phyloP scores from a whole-genome alignment of 2,113 vertebrate genomes.

The Lepus americanus region DNA sequence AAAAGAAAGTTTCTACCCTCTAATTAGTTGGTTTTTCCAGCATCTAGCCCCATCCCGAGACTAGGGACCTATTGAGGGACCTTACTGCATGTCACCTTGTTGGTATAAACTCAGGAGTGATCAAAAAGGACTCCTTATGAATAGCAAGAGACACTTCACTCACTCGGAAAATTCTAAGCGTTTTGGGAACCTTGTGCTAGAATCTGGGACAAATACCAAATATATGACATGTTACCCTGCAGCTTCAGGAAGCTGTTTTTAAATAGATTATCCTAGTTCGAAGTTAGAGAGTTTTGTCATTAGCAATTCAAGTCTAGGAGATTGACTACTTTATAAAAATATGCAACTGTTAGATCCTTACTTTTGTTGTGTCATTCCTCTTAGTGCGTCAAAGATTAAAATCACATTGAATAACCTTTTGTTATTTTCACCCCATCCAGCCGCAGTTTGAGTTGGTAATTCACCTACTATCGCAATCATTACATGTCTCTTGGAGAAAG shows the following conservation, averaged over 20 bases:
- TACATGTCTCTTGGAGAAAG: slow-evolving; percentile 17
- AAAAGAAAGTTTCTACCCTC: neutral
- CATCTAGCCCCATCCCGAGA: neutral
- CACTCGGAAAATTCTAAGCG: neutral
- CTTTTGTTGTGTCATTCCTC: neutral
- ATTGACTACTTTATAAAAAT: neutral
- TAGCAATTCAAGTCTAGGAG: neutral
- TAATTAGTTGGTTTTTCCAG: neutral
- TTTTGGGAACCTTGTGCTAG: neutral
- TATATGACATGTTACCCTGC: no score
- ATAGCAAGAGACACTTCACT: neutral
- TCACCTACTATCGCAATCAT: slow-evolving; percentile 41
- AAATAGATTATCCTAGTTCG: neutral
- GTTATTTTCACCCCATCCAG: slow-evolving; percentile 10
- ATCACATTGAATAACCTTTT: slow-evolving; percentile 59
- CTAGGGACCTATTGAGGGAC: neutral
- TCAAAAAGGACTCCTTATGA: neutral
- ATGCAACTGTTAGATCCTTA: neutral
- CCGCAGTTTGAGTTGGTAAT: slow-evolving; percentile 55
- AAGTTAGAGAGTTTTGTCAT: slow-evolving; percentile 14
- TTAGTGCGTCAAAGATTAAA: slow-evolving; percentile 56
- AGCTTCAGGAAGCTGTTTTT: neutral
- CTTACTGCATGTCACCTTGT: neutral
- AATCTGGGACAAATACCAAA: neutral
- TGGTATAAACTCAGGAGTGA: neutral